Percentiles rank a stretch among this genome's conserved stretches.
Evolutionary conservation across 2,888 invertebrate genomes (phyloP).

Genomic region (Sinodicranocentrus sp.): DNA sequence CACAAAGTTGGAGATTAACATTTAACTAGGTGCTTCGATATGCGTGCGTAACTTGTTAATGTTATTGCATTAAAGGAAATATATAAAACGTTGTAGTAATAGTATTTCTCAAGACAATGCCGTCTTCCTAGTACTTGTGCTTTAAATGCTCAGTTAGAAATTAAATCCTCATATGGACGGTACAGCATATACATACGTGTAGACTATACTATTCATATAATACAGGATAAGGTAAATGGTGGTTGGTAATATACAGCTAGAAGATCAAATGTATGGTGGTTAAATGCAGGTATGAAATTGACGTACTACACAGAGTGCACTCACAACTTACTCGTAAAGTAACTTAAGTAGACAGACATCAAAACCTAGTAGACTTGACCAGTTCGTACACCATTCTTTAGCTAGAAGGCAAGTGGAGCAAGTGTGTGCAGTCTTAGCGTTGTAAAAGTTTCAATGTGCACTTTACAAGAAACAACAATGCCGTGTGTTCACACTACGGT

Average conservation of each 20-base stretch:
- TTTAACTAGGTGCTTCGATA: too few species aligned
- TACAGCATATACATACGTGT: background rate
- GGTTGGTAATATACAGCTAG: background rate
- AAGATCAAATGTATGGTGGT: constrained; percentile 27
- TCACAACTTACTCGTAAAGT: constrained; percentile 7
- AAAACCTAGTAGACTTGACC: constrained; percentile 67
- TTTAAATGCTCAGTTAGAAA: constrained; percentile 37
- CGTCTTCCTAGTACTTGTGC: background rate
- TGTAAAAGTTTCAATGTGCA: constrained; percentile 10
- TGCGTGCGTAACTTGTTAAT: too few species aligned
- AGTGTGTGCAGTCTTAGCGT: constrained; percentile 39
- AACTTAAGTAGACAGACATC: constrained; percentile 41
- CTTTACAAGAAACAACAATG: constrained; percentile 11
- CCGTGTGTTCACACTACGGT: constrained; percentile 4
- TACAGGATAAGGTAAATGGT: background rate
- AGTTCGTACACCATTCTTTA: constrained; percentile 61
- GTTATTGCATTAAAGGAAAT: background rate
- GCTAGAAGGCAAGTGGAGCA: constrained; percentile 68
- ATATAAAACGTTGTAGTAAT: too few species aligned
- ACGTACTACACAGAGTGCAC: constrained; percentile 21
- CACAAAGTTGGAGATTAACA: too few species aligned
- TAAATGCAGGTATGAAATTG: constrained; percentile 31
- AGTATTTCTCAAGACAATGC: constrained; percentile 25
- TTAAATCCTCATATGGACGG: background rate
- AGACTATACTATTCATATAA: constrained; percentile 11